Evolutionary conservation across 2,888 invertebrate genomes (phyloP).

Genomic region (Drosophila setosimentum): DNA sequence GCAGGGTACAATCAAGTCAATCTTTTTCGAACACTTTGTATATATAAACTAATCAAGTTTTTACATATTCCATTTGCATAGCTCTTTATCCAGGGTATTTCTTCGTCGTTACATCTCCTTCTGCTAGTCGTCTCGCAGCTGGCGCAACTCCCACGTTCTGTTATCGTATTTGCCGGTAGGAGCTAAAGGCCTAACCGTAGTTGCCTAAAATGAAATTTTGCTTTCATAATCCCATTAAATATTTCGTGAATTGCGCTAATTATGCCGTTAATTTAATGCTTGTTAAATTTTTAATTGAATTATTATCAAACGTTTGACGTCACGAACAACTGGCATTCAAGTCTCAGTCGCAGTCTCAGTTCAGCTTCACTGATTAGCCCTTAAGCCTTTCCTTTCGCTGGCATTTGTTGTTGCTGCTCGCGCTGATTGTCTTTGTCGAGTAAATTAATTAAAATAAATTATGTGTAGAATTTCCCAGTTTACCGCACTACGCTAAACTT

Average conservation of each 20-base stretch:
- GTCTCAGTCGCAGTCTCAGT: neutral
- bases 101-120: neutral
- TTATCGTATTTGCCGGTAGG: slow-evolving; percentile 13
- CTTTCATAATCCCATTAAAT: slow-evolving; percentile 65
- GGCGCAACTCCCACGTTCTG: slow-evolving; percentile 18
- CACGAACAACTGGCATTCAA: slow-evolving; percentile 50
- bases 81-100: slow-evolving; percentile 7
- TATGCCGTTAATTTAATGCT: slow-evolving; percentile 71
- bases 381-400: slow-evolving; percentile 16
- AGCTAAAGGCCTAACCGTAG: slow-evolving; percentile 20
- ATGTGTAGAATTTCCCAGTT: slow-evolving; percentile 36
- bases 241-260: slow-evolving; percentile 70
- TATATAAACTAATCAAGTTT: neutral
- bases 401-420: slow-evolving; percentile 5
- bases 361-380: slow-evolving; percentile 32
- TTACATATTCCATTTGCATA: neutral
- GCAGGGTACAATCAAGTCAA: neutral
- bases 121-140: neutral
- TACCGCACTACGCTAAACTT: slow-evolving; percentile 27
- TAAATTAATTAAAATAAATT: slow-evolving; percentile 72
- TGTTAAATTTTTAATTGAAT: slow-evolving; percentile 70
- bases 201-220: slow-evolving; percentile 62
- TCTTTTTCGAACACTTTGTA: neutral
- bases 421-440: slow-evolving; percentile 48
- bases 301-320: slow-evolving; percentile 46